These are phyloP conservation scores for Sebastes steindachneri DNA, from an alignment of 2,797 vertebrate genomes.

Conservation along the genomic window DNA sequence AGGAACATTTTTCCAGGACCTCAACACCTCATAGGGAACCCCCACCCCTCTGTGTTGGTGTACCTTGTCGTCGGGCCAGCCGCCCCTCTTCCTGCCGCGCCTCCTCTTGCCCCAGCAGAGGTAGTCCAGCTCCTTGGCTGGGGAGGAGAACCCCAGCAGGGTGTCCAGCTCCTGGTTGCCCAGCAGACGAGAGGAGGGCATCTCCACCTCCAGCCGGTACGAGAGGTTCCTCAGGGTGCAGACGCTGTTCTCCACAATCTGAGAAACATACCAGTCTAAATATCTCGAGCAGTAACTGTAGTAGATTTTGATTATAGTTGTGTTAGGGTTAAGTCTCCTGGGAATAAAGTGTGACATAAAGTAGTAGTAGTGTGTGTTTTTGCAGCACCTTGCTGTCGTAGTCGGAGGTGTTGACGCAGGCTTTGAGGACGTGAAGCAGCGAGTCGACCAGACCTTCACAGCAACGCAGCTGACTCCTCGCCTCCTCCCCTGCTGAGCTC, in stretches of 20 bases:
- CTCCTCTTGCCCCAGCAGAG: slow-evolving; percentile 98
- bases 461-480: slow-evolving; percentile 93
- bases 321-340: not conserved
- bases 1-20: accelerated
- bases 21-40: not conserved
- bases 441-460: slow-evolving; percentile 97
- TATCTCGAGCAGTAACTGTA: too few relatives aligned
- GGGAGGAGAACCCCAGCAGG: slow-evolving; percentile 92
- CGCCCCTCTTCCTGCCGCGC: slow-evolving; percentile 90
- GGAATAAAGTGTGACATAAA: not conserved
- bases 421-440: slow-evolving; percentile 93
- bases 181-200: slow-evolving; percentile 94
- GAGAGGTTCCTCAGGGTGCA: slow-evolving; percentile 98
- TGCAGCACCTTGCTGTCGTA: slow-evolving; percentile 95
- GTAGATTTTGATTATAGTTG: not conserved
- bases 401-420: slow-evolving; percentile 94
- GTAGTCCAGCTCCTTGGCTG: slow-evolving; percentile 93
- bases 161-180: slow-evolving; percentile 92
- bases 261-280: not conserved
- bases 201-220: slow-evolving; percentile 96
- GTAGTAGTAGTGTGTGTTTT: not conserved
- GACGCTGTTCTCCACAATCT: slow-evolving; percentile 99
- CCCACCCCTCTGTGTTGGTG: not conserved
- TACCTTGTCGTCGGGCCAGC: slow-evolving; percentile 92
- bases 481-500: slow-evolving; percentile 96